Evolutionary conservation across 1,140 invertebrate genomes (phyloP).

Genomic region (Drosophila suzukii): DNA sequence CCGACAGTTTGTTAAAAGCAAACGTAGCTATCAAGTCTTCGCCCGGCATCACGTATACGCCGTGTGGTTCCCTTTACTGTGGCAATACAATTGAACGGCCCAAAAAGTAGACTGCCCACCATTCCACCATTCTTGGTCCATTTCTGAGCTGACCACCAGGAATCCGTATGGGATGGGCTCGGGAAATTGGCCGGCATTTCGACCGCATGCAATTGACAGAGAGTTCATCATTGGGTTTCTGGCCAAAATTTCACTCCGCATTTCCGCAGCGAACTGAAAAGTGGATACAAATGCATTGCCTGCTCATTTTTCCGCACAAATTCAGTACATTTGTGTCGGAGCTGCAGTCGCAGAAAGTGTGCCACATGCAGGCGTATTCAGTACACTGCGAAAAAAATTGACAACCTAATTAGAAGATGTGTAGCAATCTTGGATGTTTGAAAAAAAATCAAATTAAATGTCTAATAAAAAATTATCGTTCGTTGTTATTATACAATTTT

Average conservation of each 20-base stretch:
- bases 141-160: background rate
- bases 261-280: slow-evolving; percentile 25
- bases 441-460: too few species aligned
- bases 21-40: slow-evolving; percentile 1
- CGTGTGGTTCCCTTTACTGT: slow-evolving; percentile 1
- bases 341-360: slow-evolving; percentile 15
- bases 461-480: too few species aligned
- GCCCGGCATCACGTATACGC: slow-evolving; percentile 15
- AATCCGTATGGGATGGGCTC: background rate
- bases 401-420: too few species aligned
- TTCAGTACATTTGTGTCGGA: slow-evolving; percentile 3
- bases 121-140: background rate
- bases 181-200: slow-evolving; percentile 6
- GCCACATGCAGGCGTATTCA: slow-evolving; percentile 15
- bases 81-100: slow-evolving; percentile 6
- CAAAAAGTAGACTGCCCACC: background rate
- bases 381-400: background rate
- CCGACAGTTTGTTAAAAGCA: background rate
- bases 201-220: slow-evolving; percentile 17
- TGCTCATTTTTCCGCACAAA: slow-evolving; percentile 6
- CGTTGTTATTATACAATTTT: background rate
- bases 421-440: too few species aligned
- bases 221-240: slow-evolving; percentile 24
- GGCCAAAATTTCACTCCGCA: slow-evolving; percentile 6
- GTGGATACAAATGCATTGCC: slow-evolving; percentile 26